Base-by-base conservation (phyloP, 2,113 vertebrate genomes). In the Psammodynastes pulverulentus region DNA sequence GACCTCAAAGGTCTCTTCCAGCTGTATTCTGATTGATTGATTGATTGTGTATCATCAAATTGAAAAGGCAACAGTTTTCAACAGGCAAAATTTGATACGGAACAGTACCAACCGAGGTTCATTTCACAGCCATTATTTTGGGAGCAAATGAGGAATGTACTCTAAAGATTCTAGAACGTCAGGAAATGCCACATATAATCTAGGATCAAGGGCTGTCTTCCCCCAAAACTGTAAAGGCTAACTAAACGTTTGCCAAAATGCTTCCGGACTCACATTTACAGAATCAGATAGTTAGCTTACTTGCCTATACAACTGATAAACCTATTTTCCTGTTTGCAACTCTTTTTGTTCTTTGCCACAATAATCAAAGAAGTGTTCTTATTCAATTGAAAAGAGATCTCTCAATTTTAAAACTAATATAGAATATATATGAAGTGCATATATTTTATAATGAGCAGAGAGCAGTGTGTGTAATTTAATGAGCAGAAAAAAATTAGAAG, bases 371-470 rank as follows among this genome's bases (percentile, higher is more conserved):
- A 93, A 53, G 0, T 26, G 29, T 88, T 84, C 79, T 15, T 34
- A n/a, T 89, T 92, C 86, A 39, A 45, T n/a, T 86, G 53, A 29
- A 51, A 67, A 49, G 54, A 21, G 91, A 93, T 49, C 19, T 86
- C 1, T 19, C 21, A 0, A 19, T 72, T 92, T 87, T 34, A 95
- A 93, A 29, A 62, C 67, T 90, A 49, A 1, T 3, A 1, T 2
- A 72, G 46, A 79, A 51, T 24, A 48, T 62, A n/a, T 26, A 46
- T 26, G 3, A 0, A 48, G 1, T 21, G 39, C 89, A 88, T 52
- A 90, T 91, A 91, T 88, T 92, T 26, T 51, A 84, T 91, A 86
- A 45, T 39, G 2, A 91, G 91, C 93, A 95, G 58, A 19, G 0
- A 58, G 91, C 84, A 52, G 2, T 58, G 9, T 84, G 53, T 48